A percentile compares a stretch with the other conserved stretches of the same genome.
Evolutionary conservation across 2,113 vertebrate species (phyloP).

Genomic region (Cebus imitator): DNA sequence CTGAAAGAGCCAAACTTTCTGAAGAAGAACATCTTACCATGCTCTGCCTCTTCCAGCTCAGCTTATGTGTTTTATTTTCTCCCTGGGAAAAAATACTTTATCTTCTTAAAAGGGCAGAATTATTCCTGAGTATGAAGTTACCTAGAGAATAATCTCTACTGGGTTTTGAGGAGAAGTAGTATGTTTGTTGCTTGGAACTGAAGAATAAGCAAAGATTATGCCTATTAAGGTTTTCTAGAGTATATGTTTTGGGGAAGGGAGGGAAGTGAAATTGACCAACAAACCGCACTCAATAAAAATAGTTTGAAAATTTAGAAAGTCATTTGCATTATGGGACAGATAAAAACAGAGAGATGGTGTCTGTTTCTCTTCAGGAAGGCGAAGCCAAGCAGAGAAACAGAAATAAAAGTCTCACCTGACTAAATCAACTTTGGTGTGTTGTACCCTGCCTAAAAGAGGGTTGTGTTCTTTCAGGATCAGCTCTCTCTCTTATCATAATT

Average conservation of each 20-base stretch:
- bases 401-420: not conserved
- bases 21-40: not conserved
- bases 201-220: constrained; percentile 10
- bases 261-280: not conserved
- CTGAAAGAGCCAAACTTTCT: not conserved
- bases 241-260: too few relatives aligned
- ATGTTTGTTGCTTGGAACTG: not conserved
- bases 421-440: not conserved
- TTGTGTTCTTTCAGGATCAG: not conserved
- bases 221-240: not conserved
- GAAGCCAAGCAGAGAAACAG: not conserved
- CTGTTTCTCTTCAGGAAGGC: not conserved
- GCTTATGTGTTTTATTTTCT: not conserved
- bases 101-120: not conserved
- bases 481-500: not conserved
- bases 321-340: not conserved
- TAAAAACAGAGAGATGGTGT: not conserved
- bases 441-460: not conserved
- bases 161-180: not conserved
- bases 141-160: not conserved
- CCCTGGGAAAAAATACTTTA: not conserved
- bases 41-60: not conserved
- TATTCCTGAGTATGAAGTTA: not conserved
- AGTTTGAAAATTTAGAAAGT: constrained; percentile 4
- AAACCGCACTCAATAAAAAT: not conserved